Evolutionary conservation across 2,797 vertebrate genomes (phyloP).

Genomic region (Micropoecilia bifurca): DNA sequence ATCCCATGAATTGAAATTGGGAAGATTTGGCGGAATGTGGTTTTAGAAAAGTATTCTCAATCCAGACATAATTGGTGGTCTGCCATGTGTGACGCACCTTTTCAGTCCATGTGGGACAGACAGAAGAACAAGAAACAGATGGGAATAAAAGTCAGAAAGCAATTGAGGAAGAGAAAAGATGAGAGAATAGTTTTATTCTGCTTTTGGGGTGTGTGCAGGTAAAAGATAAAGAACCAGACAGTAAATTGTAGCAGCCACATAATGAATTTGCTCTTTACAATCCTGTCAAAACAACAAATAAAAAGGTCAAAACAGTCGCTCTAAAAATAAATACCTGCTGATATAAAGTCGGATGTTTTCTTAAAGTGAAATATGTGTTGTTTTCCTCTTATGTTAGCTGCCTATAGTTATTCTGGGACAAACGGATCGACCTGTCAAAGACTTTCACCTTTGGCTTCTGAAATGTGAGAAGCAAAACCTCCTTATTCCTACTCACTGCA

Average conservation of each 20-base stretch:
- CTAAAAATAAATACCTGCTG: slow-evolving; percentile 34
- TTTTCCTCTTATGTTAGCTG: slow-evolving; percentile 16
- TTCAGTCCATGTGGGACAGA: slow-evolving; percentile 33
- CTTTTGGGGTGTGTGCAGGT: slow-evolving; percentile 11
- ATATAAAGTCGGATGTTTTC: slow-evolving; percentile 26
- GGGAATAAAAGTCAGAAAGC: slow-evolving; percentile 1
- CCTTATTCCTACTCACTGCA: slow-evolving; percentile 9
- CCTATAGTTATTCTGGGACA: slow-evolving; percentile 28
- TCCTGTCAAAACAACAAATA: slow-evolving; percentile 34
- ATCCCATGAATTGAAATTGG: not conserved
- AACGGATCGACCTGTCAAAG: not conserved
- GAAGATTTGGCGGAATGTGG: not conserved
- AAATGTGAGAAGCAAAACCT: slow-evolving; percentile 5
- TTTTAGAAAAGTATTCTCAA: not conserved
- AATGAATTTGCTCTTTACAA: slow-evolving; percentile 30
- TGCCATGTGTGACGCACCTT: slow-evolving; percentile 36
- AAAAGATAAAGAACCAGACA: slow-evolving; percentile 30
- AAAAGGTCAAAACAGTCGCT: slow-evolving; percentile 45
- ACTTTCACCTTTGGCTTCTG: slow-evolving; percentile 3
- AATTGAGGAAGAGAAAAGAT: not conserved
- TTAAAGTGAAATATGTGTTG: slow-evolving; percentile 9
- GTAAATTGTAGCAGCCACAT: slow-evolving; percentile 11
- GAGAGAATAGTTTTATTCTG: not conserved
- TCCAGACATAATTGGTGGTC: slow-evolving; percentile 21
- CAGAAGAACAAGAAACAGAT: slow-evolving; percentile 3